These are phyloP conservation scores for Oreamnos americanus DNA, from an alignment of 2,113 vertebrate genomes.

Conservation along the genomic window DNA sequence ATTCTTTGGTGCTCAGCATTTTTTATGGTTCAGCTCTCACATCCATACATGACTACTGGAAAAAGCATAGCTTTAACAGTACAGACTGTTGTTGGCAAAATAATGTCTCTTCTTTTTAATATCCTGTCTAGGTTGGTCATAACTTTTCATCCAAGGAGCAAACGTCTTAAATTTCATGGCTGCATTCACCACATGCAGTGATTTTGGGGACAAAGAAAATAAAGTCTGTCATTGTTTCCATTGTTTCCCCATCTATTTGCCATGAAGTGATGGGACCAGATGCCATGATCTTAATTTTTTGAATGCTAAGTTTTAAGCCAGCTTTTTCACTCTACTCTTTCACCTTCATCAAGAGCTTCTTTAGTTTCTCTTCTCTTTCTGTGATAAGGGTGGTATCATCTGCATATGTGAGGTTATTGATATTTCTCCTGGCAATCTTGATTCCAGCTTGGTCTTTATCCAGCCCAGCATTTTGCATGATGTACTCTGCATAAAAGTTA, in stretches of 20 bases:
- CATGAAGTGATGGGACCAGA: not conserved
- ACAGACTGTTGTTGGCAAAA: accelerated
- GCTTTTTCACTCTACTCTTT: not conserved
- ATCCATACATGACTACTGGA: not conserved
- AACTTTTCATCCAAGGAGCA: not conserved
- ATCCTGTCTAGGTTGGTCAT: not conserved
- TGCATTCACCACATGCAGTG: not conserved
- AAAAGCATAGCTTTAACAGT: not conserved
- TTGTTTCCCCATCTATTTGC: not conserved
- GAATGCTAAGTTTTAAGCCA: not conserved
- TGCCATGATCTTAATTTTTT: not conserved
- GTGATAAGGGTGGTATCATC: not conserved
- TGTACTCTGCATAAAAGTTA: not conserved
- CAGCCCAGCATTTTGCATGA: not conserved
- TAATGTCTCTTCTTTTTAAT: not conserved
- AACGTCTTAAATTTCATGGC: not conserved
- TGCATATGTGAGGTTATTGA: not conserved
- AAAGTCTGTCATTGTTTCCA: not conserved
- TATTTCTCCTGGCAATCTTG: not conserved
- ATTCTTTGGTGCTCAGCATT: not conserved
- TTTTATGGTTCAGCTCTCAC: not conserved
- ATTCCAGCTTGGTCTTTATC: not conserved
- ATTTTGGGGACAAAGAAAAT: not conserved
- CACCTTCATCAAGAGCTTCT: not conserved
- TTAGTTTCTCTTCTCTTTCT: not conserved